phyloP scores from a whole-genome alignment of 1,140 invertebrate species.

The Drosophila ironensis region DNA sequence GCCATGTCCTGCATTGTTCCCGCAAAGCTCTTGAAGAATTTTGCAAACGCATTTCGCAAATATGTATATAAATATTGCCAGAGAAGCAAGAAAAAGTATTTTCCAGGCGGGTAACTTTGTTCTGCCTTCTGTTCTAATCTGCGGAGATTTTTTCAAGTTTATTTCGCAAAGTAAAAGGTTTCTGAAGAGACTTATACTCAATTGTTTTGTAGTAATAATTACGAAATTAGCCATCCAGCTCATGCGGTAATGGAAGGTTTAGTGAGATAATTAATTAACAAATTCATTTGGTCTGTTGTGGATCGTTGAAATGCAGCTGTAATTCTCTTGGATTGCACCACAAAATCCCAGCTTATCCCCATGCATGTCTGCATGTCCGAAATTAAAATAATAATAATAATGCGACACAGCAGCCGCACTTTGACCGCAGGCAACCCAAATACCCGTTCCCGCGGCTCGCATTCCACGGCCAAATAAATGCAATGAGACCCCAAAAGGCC shows the following conservation, averaged over 20 bases:
- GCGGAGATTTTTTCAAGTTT: too few relatives aligned
- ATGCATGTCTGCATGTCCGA: constrained; percentile 40
- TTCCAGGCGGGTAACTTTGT: too few relatives aligned
- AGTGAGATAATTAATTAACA: constrained; percentile 55
- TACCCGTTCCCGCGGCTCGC: background rate
- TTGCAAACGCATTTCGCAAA: too few relatives aligned
- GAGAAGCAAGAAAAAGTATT: too few relatives aligned
- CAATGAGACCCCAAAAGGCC: constrained; percentile 10
- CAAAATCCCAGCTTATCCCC: constrained; percentile 63
- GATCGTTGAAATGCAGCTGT: constrained; percentile 46
- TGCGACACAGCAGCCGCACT: constrained; percentile 20
- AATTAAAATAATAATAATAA: constrained; percentile 47
- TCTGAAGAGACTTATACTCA: too few relatives aligned
- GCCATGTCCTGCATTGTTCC: background rate
- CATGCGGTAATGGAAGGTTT: too few relatives aligned
- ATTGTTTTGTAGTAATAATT: too few relatives aligned
- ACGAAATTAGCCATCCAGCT: background rate
- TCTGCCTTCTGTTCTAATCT: too few relatives aligned
- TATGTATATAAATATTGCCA: too few relatives aligned
- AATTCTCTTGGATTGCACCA: constrained; percentile 68
- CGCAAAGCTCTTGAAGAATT: background rate
- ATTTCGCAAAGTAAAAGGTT: too few relatives aligned
- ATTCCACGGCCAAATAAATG: background rate
- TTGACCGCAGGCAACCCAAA: constrained; percentile 37
- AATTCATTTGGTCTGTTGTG: constrained; percentile 9